Conservation (phyloP, 2,888 invertebrate species). For the Eupeodes latifasciatus region DNA sequence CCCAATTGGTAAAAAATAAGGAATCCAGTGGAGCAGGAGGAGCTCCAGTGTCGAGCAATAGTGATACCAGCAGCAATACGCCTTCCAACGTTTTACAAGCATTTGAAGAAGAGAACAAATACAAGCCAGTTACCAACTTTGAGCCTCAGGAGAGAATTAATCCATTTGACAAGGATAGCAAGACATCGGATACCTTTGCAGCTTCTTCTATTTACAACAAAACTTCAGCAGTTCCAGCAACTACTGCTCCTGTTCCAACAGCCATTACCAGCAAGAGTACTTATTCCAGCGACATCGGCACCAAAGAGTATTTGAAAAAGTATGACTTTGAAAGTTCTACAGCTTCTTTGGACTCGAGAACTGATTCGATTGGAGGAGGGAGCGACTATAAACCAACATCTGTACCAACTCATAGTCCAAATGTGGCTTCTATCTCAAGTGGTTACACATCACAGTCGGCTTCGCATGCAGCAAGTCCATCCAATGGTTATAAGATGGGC, state of each 20-base stretch:
- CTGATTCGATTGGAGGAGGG: slow-evolving; percentile 27
- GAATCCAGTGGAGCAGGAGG: slow-evolving; percentile 19
- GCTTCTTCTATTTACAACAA: slow-evolving; percentile 67
- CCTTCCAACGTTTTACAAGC: slow-evolving; percentile 83
- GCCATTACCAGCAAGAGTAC: slow-evolving; percentile 41
- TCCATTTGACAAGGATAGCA: slow-evolving; percentile 83
- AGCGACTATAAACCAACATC: slow-evolving; percentile 50
- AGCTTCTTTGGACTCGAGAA: slow-evolving; percentile 31
- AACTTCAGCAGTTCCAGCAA: slow-evolving; percentile 43
- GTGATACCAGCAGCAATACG: slow-evolving; percentile 76
- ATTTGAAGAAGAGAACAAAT: slow-evolving; percentile 79
- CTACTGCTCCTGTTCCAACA: slow-evolving; percentile 33
- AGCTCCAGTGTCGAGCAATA: slow-evolving; percentile 74
- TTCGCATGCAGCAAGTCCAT: slow-evolving; percentile 79
- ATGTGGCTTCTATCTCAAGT: slow-evolving; percentile 82
- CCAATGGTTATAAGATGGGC: slow-evolving; percentile 80
- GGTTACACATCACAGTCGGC: slow-evolving; percentile 81
- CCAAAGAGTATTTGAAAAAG: slow-evolving; percentile 41
- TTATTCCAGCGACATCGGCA: slow-evolving; percentile 41
- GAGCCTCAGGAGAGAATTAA: slow-evolving; percentile 83
- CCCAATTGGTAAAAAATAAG: slow-evolving; percentile 51
- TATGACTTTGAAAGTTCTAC: slow-evolving; percentile 58
- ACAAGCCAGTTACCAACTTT: slow-evolving; percentile 83
- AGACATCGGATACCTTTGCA: slow-evolving; percentile 52
- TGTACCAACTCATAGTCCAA: slow-evolving; percentile 79